Evolutionary conservation across 2,113 vertebrate species (phyloP).

Genomic region (Myodes glareolus): DNA sequence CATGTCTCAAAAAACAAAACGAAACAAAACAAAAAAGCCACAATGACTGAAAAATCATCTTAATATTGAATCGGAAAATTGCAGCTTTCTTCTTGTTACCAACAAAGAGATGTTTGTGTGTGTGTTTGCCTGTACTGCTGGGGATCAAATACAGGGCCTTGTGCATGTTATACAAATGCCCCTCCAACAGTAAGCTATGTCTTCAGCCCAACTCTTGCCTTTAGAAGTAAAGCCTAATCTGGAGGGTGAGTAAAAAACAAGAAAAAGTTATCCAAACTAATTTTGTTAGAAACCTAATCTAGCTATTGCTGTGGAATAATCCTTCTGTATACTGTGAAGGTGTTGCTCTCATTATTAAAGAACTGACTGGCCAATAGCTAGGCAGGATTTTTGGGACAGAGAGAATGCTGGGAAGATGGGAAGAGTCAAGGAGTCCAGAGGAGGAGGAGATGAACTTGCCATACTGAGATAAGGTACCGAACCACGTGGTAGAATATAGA

Average conservation of each 20-base stretch:
- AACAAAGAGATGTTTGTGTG: background rate
- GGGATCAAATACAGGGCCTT: background rate
- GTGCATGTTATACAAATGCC: background rate
- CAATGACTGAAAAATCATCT: background rate
- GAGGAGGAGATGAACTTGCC: background rate
- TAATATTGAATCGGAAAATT: constrained; percentile 2
- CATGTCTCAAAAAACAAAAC: no score
- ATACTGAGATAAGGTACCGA: background rate
- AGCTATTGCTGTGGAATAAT: background rate
- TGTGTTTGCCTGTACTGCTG: background rate
- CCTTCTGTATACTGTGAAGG: no score
- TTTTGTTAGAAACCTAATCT: constrained; percentile 30
- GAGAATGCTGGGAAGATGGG: no score
- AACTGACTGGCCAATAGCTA: background rate
- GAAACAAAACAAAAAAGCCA: background rate
- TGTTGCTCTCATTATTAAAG: no score
- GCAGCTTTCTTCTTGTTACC: background rate
- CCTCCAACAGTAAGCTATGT: background rate
- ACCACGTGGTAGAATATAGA: background rate
- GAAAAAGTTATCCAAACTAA: background rate
- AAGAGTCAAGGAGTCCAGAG: background rate
- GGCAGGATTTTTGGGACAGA: background rate
- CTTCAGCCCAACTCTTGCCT: background rate
- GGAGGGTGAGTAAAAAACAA: background rate
- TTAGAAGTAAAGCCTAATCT: constrained; percentile 39